A percentile compares a stretch with the other conserved stretches of the same genome.
phyloP scores from a whole-genome alignment of 2,113 vertebrate genomes.

The Neogobius melanostomus region DNA sequence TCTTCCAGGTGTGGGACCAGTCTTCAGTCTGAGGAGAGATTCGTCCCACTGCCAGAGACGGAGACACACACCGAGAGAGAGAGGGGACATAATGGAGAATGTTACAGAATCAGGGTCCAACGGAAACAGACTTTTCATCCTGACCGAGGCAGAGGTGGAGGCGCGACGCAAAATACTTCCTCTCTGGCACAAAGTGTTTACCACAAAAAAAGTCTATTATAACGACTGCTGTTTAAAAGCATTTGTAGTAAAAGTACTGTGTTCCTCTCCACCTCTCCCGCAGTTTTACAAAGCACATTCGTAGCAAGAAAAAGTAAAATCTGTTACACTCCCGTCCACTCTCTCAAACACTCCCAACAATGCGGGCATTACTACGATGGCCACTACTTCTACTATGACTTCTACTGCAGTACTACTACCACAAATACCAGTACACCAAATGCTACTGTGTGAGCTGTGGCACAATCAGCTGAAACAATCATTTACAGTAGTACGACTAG shows the following conservation, averaged over 20 bases:
- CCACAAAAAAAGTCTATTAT: too few relatives aligned
- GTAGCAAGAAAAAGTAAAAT: constrained; percentile 44
- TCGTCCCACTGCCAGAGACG: neutral
- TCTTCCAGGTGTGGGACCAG: constrained; percentile 83
- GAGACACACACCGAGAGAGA: constrained; percentile 10
- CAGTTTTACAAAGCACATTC: constrained; percentile 54
- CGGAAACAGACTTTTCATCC: too few relatives aligned
- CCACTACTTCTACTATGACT: too few relatives aligned
- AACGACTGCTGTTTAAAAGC: too few relatives aligned
- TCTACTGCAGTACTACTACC: neutral
- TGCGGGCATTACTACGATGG: constrained; percentile 16
- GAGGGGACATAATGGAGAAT: neutral
- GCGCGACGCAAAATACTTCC: neutral
- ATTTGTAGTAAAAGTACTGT: too few relatives aligned
- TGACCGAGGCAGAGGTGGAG: neutral
- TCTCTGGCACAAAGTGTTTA: too few relatives aligned
- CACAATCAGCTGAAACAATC: neutral
- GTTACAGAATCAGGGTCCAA: neutral
- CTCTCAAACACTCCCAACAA: constrained; percentile 30
- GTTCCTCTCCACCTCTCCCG: too few relatives aligned
- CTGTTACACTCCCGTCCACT: constrained; percentile 2
- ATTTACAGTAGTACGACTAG: neutral
- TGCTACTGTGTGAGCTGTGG: constrained; percentile 1
- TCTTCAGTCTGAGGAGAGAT: constrained; percentile 87
- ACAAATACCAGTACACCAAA: neutral